Conservation (phyloP, 1,140 invertebrate species). For the Pentalonia nigronervosa region DNA sequence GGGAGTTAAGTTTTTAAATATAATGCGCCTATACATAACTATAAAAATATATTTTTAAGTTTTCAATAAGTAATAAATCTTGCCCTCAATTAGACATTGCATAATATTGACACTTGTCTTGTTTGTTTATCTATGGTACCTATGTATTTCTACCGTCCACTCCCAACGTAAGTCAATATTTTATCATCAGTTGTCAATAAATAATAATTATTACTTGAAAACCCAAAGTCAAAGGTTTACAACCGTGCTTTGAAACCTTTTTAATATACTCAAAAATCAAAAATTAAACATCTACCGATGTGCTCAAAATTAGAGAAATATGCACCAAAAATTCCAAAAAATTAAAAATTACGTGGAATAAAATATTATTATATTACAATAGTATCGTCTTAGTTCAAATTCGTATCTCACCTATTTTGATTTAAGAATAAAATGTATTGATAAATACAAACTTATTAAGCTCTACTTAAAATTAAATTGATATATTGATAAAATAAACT, state of each 20-base stretch:
- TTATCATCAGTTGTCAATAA: neutral
- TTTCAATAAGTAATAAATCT: neutral
- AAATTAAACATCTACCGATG: neutral
- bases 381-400: neutral
- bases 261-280: too few relatives aligned
- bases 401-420: neutral
- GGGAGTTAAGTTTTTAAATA: too few relatives aligned
- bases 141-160: neutral
- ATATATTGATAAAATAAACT: neutral
- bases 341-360: neutral
- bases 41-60: neutral
- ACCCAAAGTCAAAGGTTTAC: neutral
- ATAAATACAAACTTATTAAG: neutral
- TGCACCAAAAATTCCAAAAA: too few relatives aligned
- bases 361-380: neutral
- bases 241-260: neutral
- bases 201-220: neutral
- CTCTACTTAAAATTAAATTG: neutral
- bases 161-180: neutral
- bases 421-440: neutral
- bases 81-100: neutral
- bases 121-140: neutral
- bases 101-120: neutral
- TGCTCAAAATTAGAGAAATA: neutral
- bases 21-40: neutral